Evolutionary conservation across 2,888 invertebrate species (phyloP).

Genomic region (Choreutis nemorana): DNA sequence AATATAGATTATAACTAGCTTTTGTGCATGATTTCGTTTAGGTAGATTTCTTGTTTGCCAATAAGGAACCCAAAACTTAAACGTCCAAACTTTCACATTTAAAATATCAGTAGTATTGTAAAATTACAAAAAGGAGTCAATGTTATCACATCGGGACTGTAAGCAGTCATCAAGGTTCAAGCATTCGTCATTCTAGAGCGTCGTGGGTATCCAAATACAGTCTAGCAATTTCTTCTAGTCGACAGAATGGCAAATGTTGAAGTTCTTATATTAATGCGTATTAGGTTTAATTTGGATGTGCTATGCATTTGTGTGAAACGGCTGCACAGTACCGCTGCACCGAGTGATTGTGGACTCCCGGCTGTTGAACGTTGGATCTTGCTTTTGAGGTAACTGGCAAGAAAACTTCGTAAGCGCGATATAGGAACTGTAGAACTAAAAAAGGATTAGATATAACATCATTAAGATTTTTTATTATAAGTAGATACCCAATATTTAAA

Average conservation of each 20-base stretch:
- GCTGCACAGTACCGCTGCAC: slow-evolving; percentile 32
- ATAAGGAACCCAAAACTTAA: too few relatives aligned
- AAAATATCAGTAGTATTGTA: too few relatives aligned
- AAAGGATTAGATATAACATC: not conserved
- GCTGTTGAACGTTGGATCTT: accelerated
- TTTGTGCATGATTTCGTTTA: too few relatives aligned
- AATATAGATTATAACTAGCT: too few relatives aligned
- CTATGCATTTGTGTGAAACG: slow-evolving; percentile 30
- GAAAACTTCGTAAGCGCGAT: slow-evolving; percentile 38
- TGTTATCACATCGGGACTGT: slow-evolving; percentile 35
- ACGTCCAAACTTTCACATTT: too few relatives aligned
- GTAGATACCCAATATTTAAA: too few relatives aligned
- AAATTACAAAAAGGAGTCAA: slow-evolving; percentile 19
- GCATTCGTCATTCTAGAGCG: slow-evolving; percentile 24
- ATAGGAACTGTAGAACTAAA: slow-evolving; percentile 15
- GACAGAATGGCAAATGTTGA: slow-evolving; percentile 60
- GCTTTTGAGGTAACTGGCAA: slow-evolving; percentile 15
- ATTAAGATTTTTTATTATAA: too few relatives aligned
- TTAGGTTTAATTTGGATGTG: slow-evolving; percentile 27
- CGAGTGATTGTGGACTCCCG: slow-evolving; percentile 35
- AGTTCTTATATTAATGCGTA: slow-evolving; percentile 25
- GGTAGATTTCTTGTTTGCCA: too few relatives aligned
- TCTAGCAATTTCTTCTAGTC: slow-evolving; percentile 53
- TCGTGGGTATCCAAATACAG: slow-evolving; percentile 43
- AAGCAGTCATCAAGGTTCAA: slow-evolving; percentile 39